These are phyloP conservation scores for Hipparchia semele DNA, from an alignment of 2,888 invertebrate species.

Conservation along the genomic window DNA sequence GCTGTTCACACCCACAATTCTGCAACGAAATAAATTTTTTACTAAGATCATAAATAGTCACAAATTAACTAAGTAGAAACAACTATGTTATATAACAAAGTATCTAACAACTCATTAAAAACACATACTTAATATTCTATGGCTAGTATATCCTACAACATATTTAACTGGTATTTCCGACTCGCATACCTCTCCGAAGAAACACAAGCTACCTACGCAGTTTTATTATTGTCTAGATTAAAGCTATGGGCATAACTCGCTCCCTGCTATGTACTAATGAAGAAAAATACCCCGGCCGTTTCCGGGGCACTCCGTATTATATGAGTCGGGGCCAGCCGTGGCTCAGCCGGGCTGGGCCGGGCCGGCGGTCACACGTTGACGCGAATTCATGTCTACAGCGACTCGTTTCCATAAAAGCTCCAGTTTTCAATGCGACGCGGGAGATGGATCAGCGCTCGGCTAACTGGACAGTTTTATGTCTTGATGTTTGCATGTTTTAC, in stretches of 20 bases:
- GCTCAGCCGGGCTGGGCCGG: not conserved
- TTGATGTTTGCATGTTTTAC: slow-evolving; percentile 15
- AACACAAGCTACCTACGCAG: not conserved
- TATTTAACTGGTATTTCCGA: slow-evolving; percentile 5
- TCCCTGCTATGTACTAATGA: slow-evolving; percentile 22
- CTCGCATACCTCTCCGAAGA: not conserved
- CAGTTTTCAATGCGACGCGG: slow-evolving; percentile 19
- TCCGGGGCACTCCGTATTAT: not conserved
- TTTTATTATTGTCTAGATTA: not conserved
- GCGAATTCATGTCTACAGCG: not conserved
- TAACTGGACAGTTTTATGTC: slow-evolving; percentile 28
- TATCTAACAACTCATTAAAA: not conserved
- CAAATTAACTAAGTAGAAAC: too few relatives aligned
- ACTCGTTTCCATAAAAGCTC: slow-evolving; percentile 8
- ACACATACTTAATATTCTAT: not conserved
- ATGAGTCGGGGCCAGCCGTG: not conserved
- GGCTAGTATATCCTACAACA: not conserved
- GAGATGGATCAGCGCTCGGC: slow-evolving; percentile 17
- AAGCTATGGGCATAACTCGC: not conserved
- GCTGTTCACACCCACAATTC: too few relatives aligned
- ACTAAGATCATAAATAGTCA: too few relatives aligned
- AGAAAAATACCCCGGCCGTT: slow-evolving; percentile 10
- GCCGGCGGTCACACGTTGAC: too few relatives aligned
- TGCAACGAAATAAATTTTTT: too few relatives aligned
- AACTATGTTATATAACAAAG: not conserved